These are phyloP conservation scores for Gastracanthus pulcherrimus DNA, from an alignment of 2,888 invertebrate genomes.

Conservation along the genomic window DNA sequence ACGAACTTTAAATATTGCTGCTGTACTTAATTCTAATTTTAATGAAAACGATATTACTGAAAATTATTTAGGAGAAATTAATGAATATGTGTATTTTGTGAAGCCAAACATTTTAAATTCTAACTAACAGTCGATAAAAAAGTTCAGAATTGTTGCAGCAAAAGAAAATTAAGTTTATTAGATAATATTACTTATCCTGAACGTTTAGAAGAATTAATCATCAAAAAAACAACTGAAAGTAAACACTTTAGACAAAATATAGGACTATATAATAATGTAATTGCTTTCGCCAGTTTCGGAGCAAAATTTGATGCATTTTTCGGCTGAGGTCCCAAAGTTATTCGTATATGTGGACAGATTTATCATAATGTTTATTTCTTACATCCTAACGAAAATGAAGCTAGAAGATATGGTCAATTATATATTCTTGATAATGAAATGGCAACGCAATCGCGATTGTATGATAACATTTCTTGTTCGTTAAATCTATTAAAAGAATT, in stretches of 20 bases:
- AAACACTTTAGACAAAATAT: background rate
- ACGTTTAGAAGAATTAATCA: background rate
- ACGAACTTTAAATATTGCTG: background rate
- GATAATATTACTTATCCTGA: background rate
- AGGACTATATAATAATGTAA: conserved; percentile 13
- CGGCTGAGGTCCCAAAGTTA: background rate
- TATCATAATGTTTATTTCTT: conserved; percentile 26
- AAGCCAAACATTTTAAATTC: conserved; percentile 24
- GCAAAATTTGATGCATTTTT: background rate
- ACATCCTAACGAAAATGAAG: conserved; percentile 28
- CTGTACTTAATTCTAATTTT: background rate
- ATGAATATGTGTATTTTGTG: too few relatives aligned
- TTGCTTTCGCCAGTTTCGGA: conserved; percentile 23
- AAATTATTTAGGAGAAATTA: too few relatives aligned
- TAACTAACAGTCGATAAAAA: background rate
- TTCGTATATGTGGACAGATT: conserved; percentile 31
- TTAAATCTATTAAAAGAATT: background rate
- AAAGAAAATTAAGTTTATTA: too few relatives aligned
- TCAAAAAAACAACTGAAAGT: background rate
- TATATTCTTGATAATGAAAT: conserved; percentile 26
- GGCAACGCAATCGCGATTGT: background rate
- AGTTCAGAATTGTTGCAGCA: too few relatives aligned
- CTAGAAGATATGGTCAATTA: conserved; percentile 12
- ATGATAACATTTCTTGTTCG: background rate
- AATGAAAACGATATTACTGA: too few relatives aligned